phyloP scores from a whole-genome alignment of 2,797 vertebrate species.

The Sebastiscus tertius region DNA sequence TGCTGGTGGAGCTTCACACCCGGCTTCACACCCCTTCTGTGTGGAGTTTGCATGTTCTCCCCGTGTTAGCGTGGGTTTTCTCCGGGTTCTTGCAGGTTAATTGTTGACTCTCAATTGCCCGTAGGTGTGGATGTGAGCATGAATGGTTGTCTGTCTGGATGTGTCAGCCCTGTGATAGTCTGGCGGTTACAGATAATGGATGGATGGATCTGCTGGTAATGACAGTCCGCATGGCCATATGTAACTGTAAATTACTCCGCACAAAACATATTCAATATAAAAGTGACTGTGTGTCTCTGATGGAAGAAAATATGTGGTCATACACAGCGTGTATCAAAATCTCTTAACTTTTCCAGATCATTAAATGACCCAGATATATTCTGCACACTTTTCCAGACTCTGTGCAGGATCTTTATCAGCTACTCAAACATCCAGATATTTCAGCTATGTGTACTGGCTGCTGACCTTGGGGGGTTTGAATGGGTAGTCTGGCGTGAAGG shows the following conservation, averaged over 20 bases:
- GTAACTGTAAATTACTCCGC: background rate
- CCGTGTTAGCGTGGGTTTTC: too few relatives aligned
- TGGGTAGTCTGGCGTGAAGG: conserved; percentile 95
- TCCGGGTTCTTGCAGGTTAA: too few relatives aligned
- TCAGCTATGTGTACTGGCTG: background rate
- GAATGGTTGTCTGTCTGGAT: too few relatives aligned
- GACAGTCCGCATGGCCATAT: too few relatives aligned
- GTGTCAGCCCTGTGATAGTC: too few relatives aligned
- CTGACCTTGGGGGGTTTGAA: conserved; percentile 97
- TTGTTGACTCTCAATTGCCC: too few relatives aligned
- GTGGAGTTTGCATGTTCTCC: too few relatives aligned
- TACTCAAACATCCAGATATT: conserved; percentile 2
- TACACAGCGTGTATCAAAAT: background rate
- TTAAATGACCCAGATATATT: background rate
- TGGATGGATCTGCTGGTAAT: too few relatives aligned
- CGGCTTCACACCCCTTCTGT: too few relatives aligned
- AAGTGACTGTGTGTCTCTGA: background rate
- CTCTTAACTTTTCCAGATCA: background rate
- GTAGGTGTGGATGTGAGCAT: too few relatives aligned
- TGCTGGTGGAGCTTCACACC: too few relatives aligned
- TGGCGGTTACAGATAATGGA: too few relatives aligned
- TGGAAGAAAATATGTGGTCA: background rate
- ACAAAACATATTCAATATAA: background rate
- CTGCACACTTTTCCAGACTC: background rate
- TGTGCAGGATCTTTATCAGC: background rate